phyloP scores from a whole-genome alignment of 2,797 vertebrate species.

The Rhincodon typus region DNA sequence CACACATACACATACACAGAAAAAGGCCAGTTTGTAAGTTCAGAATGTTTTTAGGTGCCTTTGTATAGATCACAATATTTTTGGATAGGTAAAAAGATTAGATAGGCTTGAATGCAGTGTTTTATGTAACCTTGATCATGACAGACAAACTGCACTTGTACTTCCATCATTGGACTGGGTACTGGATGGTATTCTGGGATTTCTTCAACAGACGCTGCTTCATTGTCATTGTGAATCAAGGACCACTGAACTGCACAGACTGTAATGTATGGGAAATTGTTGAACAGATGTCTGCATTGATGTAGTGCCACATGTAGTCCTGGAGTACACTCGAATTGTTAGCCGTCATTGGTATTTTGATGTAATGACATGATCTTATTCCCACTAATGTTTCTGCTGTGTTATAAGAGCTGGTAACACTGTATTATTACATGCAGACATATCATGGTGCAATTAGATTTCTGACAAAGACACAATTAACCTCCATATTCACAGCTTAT shows the following conservation, averaged over 20 bases:
- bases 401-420: background rate
- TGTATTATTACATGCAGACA: background rate
- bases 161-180: background rate
- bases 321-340: background rate
- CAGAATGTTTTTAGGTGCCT: background rate
- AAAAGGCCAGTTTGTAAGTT: background rate
- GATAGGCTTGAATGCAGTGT: background rate
- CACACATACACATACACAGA: too few relatives aligned
- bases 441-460: background rate
- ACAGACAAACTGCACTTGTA: background rate
- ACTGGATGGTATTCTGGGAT: background rate
- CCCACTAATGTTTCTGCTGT: background rate
- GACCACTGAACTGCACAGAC: background rate
- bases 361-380: background rate
- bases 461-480: background rate
- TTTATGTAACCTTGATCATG: background rate
- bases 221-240: background rate
- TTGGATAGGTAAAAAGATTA: background rate
- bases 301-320: background rate
- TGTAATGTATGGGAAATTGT: background rate
- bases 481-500: background rate
- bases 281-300: background rate
- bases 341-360: background rate
- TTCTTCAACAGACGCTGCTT: background rate
- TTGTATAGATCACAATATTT: background rate